Base-by-base conservation (phyloP, 92 coral and sea anemone genomes). In the Diadumene lineata region DNA sequence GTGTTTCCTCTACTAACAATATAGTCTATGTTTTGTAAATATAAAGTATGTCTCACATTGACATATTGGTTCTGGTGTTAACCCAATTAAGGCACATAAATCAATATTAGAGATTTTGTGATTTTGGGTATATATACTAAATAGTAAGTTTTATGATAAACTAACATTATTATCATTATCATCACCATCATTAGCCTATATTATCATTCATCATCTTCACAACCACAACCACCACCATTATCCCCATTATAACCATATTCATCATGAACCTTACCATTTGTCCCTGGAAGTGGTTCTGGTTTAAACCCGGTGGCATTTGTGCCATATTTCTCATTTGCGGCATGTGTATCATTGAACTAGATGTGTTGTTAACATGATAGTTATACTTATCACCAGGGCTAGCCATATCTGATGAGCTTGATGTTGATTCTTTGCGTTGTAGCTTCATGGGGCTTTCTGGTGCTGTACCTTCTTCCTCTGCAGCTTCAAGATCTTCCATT, bases 361-460 rank as follows among this genome's bases (percentile, higher is more conserved):
- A 1, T 1, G 68, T 62, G 18, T 29, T 62, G 68, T 62, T 62
- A 7, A 28, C 43, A 28, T 62, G 68, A 19, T 62, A 31, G 66
- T 31, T 72, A 17, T 73, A 62, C 56, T 73, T 85, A 1, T 85
- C 90, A 25, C 50, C 76, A 30, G 86, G 83, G 26, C 97, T 87
- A 62, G 90, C 97, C 1, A 91, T 83, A 72, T 91, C 97, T 3
- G 97, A 87, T 15, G 97, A 87, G 70, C 97, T 89, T 27, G 92
- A 84, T 15, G 82, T 32, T 22, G 89, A 84, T 68, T 87, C 97
- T 60, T 87, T 91, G 66, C 97, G 74, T 55, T 79, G 81, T 19
- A 55, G 58, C 56, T 87, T 87, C 77, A 81, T 68, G 26, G 97
- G 92, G 70, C 92, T 91, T 55, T 82, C 92, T 11, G 97, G 86